Evolutionary conservation across 1,140 invertebrate genomes (phyloP).

Genomic region (Sipha flava): DNA sequence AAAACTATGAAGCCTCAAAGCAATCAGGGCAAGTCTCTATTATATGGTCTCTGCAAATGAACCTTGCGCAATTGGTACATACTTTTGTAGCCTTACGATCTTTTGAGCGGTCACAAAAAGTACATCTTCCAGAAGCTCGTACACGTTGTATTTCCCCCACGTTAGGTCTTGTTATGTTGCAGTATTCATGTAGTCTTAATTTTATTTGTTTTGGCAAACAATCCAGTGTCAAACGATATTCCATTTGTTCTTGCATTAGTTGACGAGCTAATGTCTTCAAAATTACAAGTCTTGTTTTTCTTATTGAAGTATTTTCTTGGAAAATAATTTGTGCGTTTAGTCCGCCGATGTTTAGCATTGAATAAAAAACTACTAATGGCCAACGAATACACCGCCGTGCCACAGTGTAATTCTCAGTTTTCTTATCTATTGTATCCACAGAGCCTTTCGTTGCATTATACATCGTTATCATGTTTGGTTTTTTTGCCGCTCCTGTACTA

Average conservation of each 20-base stretch:
- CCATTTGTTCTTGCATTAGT: constrained; percentile 8
- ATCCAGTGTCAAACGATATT: neutral
- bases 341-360: constrained; percentile 36
- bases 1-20: neutral
- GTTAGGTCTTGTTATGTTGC: neutral
- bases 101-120: too few relatives aligned
- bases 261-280: constrained; percentile 5
- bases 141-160: too few relatives aligned
- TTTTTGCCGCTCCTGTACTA: neutral
- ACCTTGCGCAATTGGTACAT: neutral
- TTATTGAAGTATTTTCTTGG: neutral
- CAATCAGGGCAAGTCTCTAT: neutral
- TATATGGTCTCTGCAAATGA: neutral
- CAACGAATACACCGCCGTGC: constrained; percentile 36
- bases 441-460: constrained; percentile 37
- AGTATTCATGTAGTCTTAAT: neutral
- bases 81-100: too few relatives aligned
- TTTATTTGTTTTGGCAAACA: neutral
- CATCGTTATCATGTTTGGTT: constrained; percentile 27
- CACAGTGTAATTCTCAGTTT: constrained; percentile 36
- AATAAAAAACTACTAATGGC: constrained; percentile 40
- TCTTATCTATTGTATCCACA: constrained; percentile 36
- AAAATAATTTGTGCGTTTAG: neutral
- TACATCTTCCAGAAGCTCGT: too few relatives aligned
- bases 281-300: neutral